Evolutionary conservation across 2,797 vertebrate genomes (phyloP).

Genomic region (Hephaestus fuliginosus): DNA sequence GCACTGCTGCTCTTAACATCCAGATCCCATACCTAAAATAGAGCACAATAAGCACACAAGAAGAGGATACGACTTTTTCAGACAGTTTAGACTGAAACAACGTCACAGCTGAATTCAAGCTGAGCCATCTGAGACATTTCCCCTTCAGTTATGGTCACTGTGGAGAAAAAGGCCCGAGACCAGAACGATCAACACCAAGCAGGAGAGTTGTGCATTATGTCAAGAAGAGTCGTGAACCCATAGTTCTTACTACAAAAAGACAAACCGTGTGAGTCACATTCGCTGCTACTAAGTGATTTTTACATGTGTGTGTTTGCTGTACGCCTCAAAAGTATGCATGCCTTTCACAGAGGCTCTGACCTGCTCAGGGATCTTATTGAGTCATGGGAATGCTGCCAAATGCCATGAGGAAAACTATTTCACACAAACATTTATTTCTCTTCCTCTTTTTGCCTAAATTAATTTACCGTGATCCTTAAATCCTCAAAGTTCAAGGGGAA

Average conservation of each 20-base stretch:
- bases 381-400: slow-evolving; percentile 1
- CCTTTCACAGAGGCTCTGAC: slow-evolving; percentile 14
- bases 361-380: slow-evolving; percentile 14
- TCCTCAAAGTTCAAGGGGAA: not conserved
- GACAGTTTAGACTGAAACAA: slow-evolving; percentile 3
- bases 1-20: slow-evolving; percentile 1
- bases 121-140: slow-evolving; percentile 5
- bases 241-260: slow-evolving; percentile 13
- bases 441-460: not conserved
- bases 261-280: not conserved
- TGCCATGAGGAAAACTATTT: not conserved
- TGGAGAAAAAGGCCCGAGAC: slow-evolving; percentile 11
- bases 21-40: not conserved
- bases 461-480: not conserved
- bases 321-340: not conserved
- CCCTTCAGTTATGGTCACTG: slow-evolving; percentile 17
- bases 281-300: slow-evolving; percentile 2
- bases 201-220: slow-evolving; percentile 3
- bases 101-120: slow-evolving; percentile 12
- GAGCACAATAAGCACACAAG: not conserved
- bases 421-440: not conserved
- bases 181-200: slow-evolving; percentile 2
- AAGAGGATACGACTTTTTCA: not conserved
- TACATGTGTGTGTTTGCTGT: not conserved
- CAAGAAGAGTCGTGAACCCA: slow-evolving; percentile 6